phyloP scores from a whole-genome alignment of 2,113 vertebrate genomes.

The Halichoerus grypus region DNA sequence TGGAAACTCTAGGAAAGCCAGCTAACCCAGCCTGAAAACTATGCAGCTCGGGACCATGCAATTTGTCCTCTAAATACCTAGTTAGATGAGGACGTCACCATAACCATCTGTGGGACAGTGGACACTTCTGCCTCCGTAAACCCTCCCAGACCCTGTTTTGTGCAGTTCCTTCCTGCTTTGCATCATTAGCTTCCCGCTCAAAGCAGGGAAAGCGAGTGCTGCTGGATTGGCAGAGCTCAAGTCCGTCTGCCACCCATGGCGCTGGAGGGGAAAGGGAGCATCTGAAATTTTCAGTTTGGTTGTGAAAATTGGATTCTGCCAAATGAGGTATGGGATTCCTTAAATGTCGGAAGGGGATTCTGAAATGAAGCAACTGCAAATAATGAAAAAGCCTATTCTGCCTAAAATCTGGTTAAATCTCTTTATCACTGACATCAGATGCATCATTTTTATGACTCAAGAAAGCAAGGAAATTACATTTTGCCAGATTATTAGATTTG shows the following conservation, averaged over 20 bases:
- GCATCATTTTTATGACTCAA: slow-evolving; percentile 27
- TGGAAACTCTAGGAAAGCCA: not conserved
- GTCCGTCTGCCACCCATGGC: not conserved
- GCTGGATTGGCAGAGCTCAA: not conserved
- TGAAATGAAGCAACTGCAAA: not conserved
- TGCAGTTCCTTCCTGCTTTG: not conserved
- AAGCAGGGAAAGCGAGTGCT: not conserved
- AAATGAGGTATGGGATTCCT: not conserved
- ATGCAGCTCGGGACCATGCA: not conserved
- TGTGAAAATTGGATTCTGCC: not conserved
- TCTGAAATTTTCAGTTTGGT: not conserved
- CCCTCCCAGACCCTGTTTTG: fast-evolving
- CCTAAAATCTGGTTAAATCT: not conserved
- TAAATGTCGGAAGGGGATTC: not conserved
- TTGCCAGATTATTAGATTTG: not conserved
- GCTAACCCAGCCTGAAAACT: not conserved
- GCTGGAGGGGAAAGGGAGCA: fast-evolving
- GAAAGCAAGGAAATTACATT: slow-evolving; percentile 28
- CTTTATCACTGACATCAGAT: not conserved
- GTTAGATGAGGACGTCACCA: no score
- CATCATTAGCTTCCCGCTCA: not conserved
- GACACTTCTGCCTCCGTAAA: fast-evolving
- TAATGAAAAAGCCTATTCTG: not conserved
- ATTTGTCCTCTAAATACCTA: fast-evolving
- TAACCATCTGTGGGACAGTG: not conserved